A percentile compares a stretch with the other conserved stretches of the same genome.
phyloP scores from a whole-genome alignment of 1,140 invertebrate species.

The Pogonomyrmex barbatus region DNA sequence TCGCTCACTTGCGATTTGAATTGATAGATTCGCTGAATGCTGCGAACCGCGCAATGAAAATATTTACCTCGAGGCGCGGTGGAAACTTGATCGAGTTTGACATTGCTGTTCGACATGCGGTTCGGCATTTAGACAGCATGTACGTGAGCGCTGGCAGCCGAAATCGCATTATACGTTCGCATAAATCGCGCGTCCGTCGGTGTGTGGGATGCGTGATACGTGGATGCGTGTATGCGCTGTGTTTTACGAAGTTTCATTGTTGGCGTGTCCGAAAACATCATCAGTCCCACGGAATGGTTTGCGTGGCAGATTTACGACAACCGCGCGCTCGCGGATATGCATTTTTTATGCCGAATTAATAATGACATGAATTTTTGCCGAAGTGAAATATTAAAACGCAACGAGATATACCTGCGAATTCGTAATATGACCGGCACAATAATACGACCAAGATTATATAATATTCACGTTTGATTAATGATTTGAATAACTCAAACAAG shows the following conservation, averaged over 20 bases:
- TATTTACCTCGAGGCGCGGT: slow-evolving; percentile 36
- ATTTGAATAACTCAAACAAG: slow-evolving; percentile 53
- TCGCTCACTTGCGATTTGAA: slow-evolving; percentile 12
- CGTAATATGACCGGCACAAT: background rate
- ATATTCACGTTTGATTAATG: slow-evolving; percentile 36
- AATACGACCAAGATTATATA: background rate
- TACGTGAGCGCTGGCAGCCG: slow-evolving; percentile 31
- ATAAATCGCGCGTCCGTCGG: slow-evolving; percentile 55
- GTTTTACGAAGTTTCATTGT: slow-evolving; percentile 64
- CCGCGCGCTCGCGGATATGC: slow-evolving; percentile 8
- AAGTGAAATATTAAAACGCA: slow-evolving; percentile 53
- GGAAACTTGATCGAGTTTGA: slow-evolving; percentile 51
- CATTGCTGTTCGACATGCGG: slow-evolving; percentile 56
- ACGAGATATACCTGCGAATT: slow-evolving; percentile 4
- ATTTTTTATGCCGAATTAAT: slow-evolving; percentile 62
- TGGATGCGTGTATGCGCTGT: slow-evolving; percentile 15
- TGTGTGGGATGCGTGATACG: slow-evolving; percentile 33
- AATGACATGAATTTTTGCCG: slow-evolving; percentile 51
- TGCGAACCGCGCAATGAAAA: slow-evolving; percentile 40
- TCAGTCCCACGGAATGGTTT: slow-evolving; percentile 43
- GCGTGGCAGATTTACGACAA: slow-evolving; percentile 53
- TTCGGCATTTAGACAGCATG: slow-evolving; percentile 52
- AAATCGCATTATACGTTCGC: slow-evolving; percentile 57
- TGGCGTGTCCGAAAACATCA: slow-evolving; percentile 51
- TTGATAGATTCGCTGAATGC: slow-evolving; percentile 20